Conservation (phyloP, 2,888 invertebrate genomes). For the Noctua pronuba region DNA sequence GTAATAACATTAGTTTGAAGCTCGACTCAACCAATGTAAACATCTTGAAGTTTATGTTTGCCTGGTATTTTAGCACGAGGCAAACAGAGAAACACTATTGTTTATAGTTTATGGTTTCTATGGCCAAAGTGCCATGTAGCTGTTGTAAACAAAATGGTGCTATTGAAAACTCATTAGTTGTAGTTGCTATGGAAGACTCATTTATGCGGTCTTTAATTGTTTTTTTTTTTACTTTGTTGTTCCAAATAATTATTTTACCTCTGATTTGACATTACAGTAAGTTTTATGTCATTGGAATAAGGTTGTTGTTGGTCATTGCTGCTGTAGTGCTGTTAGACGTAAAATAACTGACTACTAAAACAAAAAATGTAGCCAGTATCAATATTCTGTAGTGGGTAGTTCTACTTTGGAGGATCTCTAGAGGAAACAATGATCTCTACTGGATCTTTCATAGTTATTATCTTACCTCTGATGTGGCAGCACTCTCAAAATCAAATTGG, state of each 20-base stretch:
- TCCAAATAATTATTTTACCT: neutral
- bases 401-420: neutral
- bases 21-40: conserved; percentile 34
- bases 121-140: neutral
- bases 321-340: neutral
- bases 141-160: conserved; percentile 8
- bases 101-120: conserved; percentile 38
- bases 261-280: neutral
- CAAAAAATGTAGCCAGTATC: neutral
- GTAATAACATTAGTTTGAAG: conserved; percentile 49
- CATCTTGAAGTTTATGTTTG: conserved; percentile 39
- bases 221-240: neutral
- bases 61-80: conserved; percentile 38
- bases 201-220: no score
- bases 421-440: neutral
- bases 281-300: neutral
- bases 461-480: neutral
- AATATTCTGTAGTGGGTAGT: conserved; percentile 1
- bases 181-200: neutral
- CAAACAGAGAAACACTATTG: conserved; percentile 39
- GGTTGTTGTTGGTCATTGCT: neutral
- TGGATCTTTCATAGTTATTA: neutral
- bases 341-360: neutral
- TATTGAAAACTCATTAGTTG: neutral
- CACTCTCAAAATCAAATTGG: neutral